These are phyloP conservation scores for Vimba vimba DNA, from an alignment of 2,113 vertebrate species.

Conservation along the genomic window DNA sequence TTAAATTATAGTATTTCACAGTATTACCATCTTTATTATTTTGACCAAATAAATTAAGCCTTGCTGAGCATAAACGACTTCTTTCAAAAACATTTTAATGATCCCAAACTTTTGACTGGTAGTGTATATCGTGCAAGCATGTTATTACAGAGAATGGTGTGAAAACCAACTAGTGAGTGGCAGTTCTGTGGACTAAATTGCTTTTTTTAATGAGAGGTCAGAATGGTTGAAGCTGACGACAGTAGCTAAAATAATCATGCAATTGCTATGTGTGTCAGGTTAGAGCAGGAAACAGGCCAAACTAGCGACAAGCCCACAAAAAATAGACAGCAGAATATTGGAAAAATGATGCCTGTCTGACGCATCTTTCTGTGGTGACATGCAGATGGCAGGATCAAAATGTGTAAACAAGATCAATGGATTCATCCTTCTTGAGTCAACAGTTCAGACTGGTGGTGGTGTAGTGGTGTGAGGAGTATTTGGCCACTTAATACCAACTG, in stretches of 20 bases:
- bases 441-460: neutral
- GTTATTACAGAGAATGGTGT: neutral
- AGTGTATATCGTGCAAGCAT: no score
- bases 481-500: neutral
- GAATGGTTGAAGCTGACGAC: neutral
- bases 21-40: no score
- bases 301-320: neutral
- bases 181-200: neutral
- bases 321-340: neutral
- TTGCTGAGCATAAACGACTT: no score
- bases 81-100: no score
- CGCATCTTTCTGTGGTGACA: neutral
- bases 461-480: neutral
- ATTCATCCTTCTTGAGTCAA: neutral
- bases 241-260: neutral
- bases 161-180: neutral
- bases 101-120: no score
- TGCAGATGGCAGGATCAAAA: neutral
- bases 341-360: neutral
- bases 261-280: neutral
- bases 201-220: neutral
- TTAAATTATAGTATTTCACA: no score
- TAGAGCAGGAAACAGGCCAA: neutral
- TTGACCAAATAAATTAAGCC: no score
- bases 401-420: neutral